phyloP scores from a whole-genome alignment of 2,888 invertebrate genomes.

The Polymixis lichenea region DNA sequence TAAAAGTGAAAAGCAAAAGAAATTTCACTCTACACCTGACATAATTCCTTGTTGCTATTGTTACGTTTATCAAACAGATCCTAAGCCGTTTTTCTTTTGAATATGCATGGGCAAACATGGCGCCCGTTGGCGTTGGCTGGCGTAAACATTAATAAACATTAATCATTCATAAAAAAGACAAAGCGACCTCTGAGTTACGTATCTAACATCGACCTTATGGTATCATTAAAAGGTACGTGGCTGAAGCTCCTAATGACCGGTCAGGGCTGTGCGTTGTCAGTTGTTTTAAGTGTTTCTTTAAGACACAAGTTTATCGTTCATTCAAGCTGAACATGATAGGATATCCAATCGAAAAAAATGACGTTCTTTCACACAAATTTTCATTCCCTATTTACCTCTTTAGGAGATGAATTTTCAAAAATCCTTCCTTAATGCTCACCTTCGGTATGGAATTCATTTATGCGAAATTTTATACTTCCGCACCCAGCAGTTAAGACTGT shows the following conservation, averaged over 20 bases:
- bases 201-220: constrained; percentile 84
- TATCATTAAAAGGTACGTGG: constrained; percentile 80
- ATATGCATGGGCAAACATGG: constrained; percentile 82
- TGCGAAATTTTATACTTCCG: neutral
- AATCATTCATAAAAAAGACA: constrained; percentile 91
- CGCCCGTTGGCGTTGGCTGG: constrained; percentile 67
- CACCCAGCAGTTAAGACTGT: neutral
- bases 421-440: neutral
- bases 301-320: neutral
- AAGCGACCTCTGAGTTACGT: constrained; percentile 81
- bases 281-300: neutral
- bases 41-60: constrained; percentile 64
- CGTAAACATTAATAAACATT: constrained; percentile 77
- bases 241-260: constrained; percentile 80
- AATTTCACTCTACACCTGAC: constrained; percentile 20
- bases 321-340: no score
- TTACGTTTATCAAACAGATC: constrained; percentile 69
- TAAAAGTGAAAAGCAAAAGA: constrained; percentile 3
- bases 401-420: neutral
- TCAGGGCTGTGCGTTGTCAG: constrained; percentile 55
- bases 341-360: neutral
- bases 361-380: neutral
- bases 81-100: constrained; percentile 76
- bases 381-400: neutral
- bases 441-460: neutral